A percentile compares a stretch with the other conserved stretches of the same genome.
phyloP scores from a whole-genome alignment of 1,140 invertebrate species.

The Asbolus verrucosus region DNA sequence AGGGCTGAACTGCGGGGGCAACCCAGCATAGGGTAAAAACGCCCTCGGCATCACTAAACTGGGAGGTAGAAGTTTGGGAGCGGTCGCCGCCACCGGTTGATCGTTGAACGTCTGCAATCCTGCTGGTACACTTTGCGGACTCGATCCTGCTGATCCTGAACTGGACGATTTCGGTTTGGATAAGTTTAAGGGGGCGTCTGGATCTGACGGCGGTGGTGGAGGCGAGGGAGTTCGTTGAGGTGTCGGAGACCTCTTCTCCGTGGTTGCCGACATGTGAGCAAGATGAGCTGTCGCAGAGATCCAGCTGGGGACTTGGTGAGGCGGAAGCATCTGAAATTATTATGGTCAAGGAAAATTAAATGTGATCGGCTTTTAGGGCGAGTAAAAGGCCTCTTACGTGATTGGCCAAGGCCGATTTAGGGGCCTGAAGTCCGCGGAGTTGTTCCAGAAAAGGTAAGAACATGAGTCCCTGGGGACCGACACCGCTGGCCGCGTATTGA shows the following conservation, averaged over 20 bases:
- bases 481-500: constrained; percentile 60
- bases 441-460: constrained; percentile 71
- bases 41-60: constrained; percentile 70
- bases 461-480: constrained; percentile 66
- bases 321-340: constrained; percentile 62
- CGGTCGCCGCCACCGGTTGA: constrained; percentile 71
- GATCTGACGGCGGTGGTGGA: constrained; percentile 67
- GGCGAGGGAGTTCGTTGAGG: constrained; percentile 63
- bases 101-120: constrained; percentile 62
- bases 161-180: constrained; percentile 82
- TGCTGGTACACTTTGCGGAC: constrained; percentile 56
- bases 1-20: constrained; percentile 69
- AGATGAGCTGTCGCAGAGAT: constrained; percentile 61
- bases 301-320: constrained; percentile 63
- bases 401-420: constrained; percentile 59
- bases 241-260: constrained; percentile 65
- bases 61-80: constrained; percentile 70
- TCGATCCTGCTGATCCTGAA: constrained; percentile 62
- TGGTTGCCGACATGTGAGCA: constrained; percentile 56
- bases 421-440: constrained; percentile 62
- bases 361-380: no score
- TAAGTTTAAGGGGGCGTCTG: constrained; percentile 88
- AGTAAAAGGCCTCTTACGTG: constrained; percentile 61
- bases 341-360: no score
- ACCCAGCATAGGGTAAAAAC: constrained; percentile 71